Evolutionary conservation across 1,140 invertebrate genomes (phyloP).

Genomic region (Stenopsyche tienmushanensis): DNA sequence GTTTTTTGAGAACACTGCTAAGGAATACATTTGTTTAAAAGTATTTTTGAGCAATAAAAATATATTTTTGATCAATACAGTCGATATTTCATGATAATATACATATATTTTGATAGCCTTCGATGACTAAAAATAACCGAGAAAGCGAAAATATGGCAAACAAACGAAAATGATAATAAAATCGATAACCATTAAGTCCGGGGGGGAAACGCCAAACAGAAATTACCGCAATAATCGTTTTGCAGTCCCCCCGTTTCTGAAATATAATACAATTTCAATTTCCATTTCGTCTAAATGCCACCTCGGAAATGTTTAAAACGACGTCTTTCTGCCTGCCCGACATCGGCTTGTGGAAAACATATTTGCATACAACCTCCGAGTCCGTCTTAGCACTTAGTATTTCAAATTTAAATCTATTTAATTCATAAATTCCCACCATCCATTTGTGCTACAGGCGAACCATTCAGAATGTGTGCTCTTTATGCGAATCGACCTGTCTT

Average conservation of each 20-base stretch:
- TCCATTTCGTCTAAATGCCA: slow-evolving; percentile 37
- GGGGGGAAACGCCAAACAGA: slow-evolving; percentile 10
- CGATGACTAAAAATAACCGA: neutral
- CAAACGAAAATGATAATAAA: slow-evolving; percentile 16
- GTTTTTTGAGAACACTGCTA: too few species aligned
- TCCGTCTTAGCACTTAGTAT: slow-evolving; percentile 41
- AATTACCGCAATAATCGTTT: slow-evolving; percentile 39
- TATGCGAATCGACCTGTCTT: too few species aligned
- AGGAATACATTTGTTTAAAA: too few species aligned
- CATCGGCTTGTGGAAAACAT: slow-evolving; percentile 26
- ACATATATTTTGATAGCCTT: neutral
- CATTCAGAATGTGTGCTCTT: too few species aligned
- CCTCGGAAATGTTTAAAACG: slow-evolving; percentile 21
- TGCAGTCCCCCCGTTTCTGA: slow-evolving; percentile 6
- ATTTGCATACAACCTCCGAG: slow-evolving; percentile 41
- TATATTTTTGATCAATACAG: too few species aligned
- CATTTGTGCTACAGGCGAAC: slow-evolving; percentile 37
- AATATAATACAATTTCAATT: slow-evolving; percentile 42
- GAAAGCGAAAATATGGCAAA: neutral
- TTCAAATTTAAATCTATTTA: slow-evolving; percentile 42
- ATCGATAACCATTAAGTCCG: slow-evolving; percentile 37
- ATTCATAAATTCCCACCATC: slow-evolving; percentile 42
- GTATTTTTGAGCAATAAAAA: too few species aligned
- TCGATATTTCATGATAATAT: too few species aligned
- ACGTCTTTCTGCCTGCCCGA: slow-evolving; percentile 8